A percentile compares a stretch with the other conserved stretches of the same genome.
Evolutionary conservation across 2,888 invertebrate genomes (phyloP).

Genomic region (Philaethria dido): DNA sequence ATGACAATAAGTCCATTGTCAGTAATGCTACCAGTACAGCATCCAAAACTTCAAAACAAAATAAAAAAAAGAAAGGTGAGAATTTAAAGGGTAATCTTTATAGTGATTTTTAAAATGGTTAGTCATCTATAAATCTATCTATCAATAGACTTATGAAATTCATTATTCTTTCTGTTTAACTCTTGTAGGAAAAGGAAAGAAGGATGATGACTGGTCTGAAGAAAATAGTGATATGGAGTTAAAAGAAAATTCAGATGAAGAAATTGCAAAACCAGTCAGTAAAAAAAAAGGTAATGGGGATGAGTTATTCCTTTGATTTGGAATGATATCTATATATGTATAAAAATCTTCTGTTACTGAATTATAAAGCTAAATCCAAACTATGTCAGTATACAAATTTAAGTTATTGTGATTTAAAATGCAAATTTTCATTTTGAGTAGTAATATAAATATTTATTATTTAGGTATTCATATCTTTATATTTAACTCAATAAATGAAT

Average conservation of each 20-base stretch:
- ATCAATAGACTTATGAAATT: not conserved
- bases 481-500: too few species aligned
- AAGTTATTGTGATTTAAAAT: too few species aligned
- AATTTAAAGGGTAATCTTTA: constrained; percentile 1
- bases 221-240: constrained; percentile 76
- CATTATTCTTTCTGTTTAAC: not conserved
- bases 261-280: constrained; percentile 67
- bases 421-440: too few species aligned
- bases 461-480: too few species aligned
- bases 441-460: too few species aligned
- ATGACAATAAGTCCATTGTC: constrained; percentile 66
- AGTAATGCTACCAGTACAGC: constrained; percentile 60
- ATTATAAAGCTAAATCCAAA: too few species aligned
- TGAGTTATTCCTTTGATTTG: not conserved
- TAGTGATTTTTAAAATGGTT: not conserved
- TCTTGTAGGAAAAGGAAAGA: constrained; percentile 77
- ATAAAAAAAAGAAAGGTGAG: constrained; percentile 78
- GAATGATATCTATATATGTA: too few species aligned
- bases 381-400: too few species aligned
- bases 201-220: constrained; percentile 83
- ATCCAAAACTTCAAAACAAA: constrained; percentile 62
- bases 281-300: constrained; percentile 74
- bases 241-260: constrained; percentile 73
- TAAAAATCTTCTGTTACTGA: too few species aligned
- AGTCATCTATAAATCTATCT: too few species aligned